phyloP scores from a whole-genome alignment of 2,113 vertebrate genomes.

The Python bivittatus region DNA sequence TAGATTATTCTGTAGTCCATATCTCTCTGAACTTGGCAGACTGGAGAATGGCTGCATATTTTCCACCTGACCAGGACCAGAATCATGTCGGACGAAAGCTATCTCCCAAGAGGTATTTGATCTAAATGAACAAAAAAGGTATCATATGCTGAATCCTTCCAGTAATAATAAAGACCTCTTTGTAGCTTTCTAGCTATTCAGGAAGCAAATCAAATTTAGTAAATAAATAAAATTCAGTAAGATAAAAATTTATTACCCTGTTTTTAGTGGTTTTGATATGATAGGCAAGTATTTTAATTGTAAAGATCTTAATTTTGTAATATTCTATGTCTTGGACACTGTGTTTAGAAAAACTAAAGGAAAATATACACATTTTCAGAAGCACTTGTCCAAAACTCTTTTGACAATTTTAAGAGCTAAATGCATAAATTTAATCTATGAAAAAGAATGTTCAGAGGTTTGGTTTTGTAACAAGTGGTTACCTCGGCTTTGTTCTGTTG shows the following conservation, averaged over 20 bases:
- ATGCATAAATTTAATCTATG: background rate
- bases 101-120: slow-evolving; percentile 87
- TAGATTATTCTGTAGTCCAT: slow-evolving; percentile 63
- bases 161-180: accelerated
- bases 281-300: background rate
- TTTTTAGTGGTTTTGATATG: background rate
- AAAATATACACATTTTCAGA: background rate
- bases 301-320: background rate
- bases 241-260: background rate
- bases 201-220: background rate
- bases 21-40: slow-evolving; percentile 47
- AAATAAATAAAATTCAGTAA: background rate
- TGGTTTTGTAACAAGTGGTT: slow-evolving; percentile 23
- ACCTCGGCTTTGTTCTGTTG: slow-evolving; percentile 84
- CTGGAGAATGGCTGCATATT: slow-evolving; percentile 69
- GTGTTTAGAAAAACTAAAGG: background rate
- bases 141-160: accelerated
- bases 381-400: background rate
- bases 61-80: slow-evolving; percentile 67
- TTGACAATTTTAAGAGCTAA: background rate
- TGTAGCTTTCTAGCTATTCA: background rate
- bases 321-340: background rate
- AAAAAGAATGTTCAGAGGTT: background rate
- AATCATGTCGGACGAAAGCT: slow-evolving; percentile 85
- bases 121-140: slow-evolving; percentile 70